Conservation (phyloP, 2,113 vertebrate genomes). For the Leucoraja erinaceus region DNA sequence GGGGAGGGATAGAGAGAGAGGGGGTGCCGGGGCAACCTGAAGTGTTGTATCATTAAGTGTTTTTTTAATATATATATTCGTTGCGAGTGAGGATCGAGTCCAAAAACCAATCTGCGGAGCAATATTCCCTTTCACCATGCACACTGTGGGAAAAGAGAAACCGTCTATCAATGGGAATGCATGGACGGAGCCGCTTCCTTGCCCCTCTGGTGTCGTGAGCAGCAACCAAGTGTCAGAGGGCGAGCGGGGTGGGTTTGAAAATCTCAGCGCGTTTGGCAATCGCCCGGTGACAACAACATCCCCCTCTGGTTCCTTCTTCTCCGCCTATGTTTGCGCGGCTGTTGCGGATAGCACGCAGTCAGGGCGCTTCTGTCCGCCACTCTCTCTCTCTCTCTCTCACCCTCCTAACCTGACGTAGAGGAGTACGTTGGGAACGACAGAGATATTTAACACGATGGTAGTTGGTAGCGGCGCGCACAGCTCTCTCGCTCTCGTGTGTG, state of each 20-base stretch:
- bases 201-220: too few species aligned
- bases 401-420: conserved; percentile 9
- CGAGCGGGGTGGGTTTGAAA: not conserved
- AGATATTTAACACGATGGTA: conserved; percentile 16
- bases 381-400: not conserved
- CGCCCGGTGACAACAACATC: too few species aligned
- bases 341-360: not conserved
- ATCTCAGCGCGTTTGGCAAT: too few species aligned
- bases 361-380: too few species aligned
- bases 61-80: too few species aligned
- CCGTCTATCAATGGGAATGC: not conserved
- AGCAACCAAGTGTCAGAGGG: too few species aligned
- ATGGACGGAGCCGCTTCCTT: too few species aligned
- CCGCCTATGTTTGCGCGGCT: not conserved
- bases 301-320: not conserved
- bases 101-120: not conserved
- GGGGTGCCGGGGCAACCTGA: too few species aligned
- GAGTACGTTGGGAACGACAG: not conserved
- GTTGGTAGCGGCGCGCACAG: not conserved
- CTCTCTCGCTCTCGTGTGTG: not conserved
- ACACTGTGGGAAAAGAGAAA: not conserved
- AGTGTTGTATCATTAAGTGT: too few species aligned
- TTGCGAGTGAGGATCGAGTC: not conserved
- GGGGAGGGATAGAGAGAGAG: too few species aligned
- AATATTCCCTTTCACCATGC: not conserved